phyloP scores from a whole-genome alignment of 1,140 invertebrate genomes.

The Caerostris extrusa region DNA sequence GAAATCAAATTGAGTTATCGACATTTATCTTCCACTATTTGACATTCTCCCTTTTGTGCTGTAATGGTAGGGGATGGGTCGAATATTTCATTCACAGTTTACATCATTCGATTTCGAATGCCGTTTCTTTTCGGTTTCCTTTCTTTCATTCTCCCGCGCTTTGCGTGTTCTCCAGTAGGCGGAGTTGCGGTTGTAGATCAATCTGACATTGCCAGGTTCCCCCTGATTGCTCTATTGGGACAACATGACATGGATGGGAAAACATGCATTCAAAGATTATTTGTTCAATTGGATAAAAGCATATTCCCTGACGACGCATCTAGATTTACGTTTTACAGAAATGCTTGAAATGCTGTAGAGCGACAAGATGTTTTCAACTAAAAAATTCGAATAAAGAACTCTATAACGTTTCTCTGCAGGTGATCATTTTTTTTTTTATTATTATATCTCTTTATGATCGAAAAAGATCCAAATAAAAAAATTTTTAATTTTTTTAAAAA shows the following conservation, averaged over 20 bases:
- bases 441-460: no score
- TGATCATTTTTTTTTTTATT: no score
- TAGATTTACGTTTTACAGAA: not conserved
- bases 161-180: not conserved
- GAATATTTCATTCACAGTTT: conserved; percentile 56
- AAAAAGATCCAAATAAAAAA: no score
- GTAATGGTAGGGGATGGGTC: conserved; percentile 46
- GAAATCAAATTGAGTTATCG: conserved; percentile 71
- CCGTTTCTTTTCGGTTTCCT: not conserved
- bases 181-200: conserved; percentile 28
- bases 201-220: conserved; percentile 14
- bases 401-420: no score
- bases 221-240: conserved; percentile 43
- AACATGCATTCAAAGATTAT: not conserved
- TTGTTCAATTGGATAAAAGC: not conserved
- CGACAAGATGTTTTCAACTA: no score
- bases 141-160: not conserved
- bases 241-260: not conserved
- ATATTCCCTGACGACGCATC: not conserved
- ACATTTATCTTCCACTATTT: conserved; percentile 67
- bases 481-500: no score
- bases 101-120: conserved; percentile 58
- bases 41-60: not conserved
- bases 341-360: not conserved
- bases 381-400: no score